These are phyloP conservation scores for Spodoptera litura DNA, from an alignment of 1,140 invertebrate species.

Conservation along the genomic window DNA sequence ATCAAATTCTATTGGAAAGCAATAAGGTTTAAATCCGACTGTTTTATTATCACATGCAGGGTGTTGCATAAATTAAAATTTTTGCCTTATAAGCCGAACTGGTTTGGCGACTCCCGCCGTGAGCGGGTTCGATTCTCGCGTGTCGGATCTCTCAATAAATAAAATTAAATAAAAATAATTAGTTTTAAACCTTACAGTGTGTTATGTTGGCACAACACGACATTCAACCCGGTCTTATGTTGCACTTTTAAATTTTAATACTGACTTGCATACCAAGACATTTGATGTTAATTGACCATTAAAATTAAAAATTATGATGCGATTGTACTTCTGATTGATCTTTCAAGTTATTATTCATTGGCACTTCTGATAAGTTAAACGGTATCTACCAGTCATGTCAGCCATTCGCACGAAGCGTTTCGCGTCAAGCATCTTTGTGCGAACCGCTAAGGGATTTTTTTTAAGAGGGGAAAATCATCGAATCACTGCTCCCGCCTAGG, in stretches of 20 bases:
- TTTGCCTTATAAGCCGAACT: conserved; percentile 48
- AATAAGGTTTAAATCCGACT: neutral
- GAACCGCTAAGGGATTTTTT: too few relatives aligned
- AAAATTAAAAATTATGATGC: conserved; percentile 28
- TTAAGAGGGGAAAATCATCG: too few relatives aligned
- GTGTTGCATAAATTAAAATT: conserved; percentile 47
- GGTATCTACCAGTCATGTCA: neutral
- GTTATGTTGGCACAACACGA: conserved; percentile 73
- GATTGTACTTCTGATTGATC: neutral
- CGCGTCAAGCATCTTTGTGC: too few relatives aligned
- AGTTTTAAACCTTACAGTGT: conserved; percentile 63
- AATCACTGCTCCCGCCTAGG: too few relatives aligned
- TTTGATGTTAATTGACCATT: conserved; percentile 52
- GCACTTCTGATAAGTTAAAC: conserved; percentile 2
- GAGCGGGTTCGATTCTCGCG: conserved; percentile 62
- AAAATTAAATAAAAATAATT: conserved; percentile 82
- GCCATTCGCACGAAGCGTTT: too few relatives aligned
- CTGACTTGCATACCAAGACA: conserved; percentile 51
- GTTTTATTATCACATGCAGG: neutral
- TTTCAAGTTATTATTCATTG: neutral
- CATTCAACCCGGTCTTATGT: conserved; percentile 67
- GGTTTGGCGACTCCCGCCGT: conserved; percentile 65
- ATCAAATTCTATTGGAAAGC: neutral
- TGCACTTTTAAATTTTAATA: conserved; percentile 73
- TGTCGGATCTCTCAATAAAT: conserved; percentile 73